Evolutionary conservation across 2,113 vertebrate species (phyloP), one percentile per base, ranked within the genome.

Genomic region (Hippopotamus amphibius): DNA sequence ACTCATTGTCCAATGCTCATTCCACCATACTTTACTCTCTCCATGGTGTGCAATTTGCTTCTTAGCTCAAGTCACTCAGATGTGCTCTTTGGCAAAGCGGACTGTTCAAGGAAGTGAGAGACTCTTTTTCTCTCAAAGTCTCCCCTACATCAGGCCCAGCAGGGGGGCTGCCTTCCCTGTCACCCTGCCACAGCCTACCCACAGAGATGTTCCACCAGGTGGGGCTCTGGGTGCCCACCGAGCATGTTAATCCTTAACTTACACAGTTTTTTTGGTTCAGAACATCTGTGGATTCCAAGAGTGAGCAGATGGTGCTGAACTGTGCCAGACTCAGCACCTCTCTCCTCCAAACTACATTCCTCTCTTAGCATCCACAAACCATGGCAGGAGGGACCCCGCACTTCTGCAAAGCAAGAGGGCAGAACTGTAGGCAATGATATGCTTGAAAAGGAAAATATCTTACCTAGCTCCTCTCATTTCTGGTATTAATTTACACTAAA

Each of bases 211-310:
- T 92, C 63, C 90, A 48, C 79, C 48, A 33, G 87, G 93, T 83
- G 93, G 83, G 77, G 53, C 83, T 95, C 86, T 63, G 72, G 88
- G 93, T 57, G 66, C 92, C 86, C 92, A 77, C 65, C 1, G 17
- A 97, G 89, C 80, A 28, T 82, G 96, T 63, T 90, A 92, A 89
- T 87, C 89, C 92, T 92, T 96, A 95, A 95, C 74, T 81, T 97
- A 92, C 68, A 96, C 61, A 88, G 92, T 41, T 93, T 93, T 93
- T 97, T 95, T 89, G 79, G 95, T 97, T 98, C 50, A 71, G 87
- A 98, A 98, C 97, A 98, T 97, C 97, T 97, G 97, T 96, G 98
- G 43, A 71, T 95, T 96, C 80, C 74, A 92, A 97, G 92, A 97
- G 21, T 22, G 95, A 98, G 86, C 98, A 98, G 97, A 98, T 98